Percentiles rank a stretch among this genome's conserved stretches.
Evolutionary conservation across 2,797 vertebrate species (phyloP).

Genomic region (Micromesistius poutassou): DNA sequence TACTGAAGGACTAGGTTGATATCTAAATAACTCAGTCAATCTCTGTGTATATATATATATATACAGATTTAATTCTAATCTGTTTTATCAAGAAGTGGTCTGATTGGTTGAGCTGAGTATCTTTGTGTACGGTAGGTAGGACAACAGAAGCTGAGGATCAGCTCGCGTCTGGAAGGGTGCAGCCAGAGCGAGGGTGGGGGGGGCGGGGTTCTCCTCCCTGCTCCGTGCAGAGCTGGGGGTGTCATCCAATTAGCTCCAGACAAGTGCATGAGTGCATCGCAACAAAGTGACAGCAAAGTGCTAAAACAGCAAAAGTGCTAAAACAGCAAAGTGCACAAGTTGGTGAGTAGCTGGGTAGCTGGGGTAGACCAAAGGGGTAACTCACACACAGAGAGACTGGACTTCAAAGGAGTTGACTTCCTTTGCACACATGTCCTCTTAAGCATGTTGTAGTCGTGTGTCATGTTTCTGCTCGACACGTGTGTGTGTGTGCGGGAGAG

Average conservation of each 20-base stretch:
- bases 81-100: neutral
- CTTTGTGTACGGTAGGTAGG: no score
- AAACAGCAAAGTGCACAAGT: no score
- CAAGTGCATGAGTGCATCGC: no score
- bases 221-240: neutral
- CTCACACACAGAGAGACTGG: neutral
- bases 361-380: no score
- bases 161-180: neutral
- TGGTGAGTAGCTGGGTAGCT: no score
- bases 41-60: neutral
- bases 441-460: neutral
- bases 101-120: no score
- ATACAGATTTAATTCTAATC: neutral
- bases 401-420: neutral
- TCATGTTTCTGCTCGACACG: neutral
- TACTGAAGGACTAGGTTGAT: conserved; percentile 52
- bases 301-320: no score
- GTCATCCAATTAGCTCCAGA: no score
- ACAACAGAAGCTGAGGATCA: neutral
- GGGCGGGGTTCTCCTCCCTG: neutral
- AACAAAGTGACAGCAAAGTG: no score
- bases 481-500: neutral
- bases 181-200: neutral
- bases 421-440: neutral
- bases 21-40: conserved; percentile 47